A percentile compares a stretch with the other conserved stretches of the same genome.
phyloP scores from a whole-genome alignment of 1,140 invertebrate genomes.

The Zaprionus davidi region DNA sequence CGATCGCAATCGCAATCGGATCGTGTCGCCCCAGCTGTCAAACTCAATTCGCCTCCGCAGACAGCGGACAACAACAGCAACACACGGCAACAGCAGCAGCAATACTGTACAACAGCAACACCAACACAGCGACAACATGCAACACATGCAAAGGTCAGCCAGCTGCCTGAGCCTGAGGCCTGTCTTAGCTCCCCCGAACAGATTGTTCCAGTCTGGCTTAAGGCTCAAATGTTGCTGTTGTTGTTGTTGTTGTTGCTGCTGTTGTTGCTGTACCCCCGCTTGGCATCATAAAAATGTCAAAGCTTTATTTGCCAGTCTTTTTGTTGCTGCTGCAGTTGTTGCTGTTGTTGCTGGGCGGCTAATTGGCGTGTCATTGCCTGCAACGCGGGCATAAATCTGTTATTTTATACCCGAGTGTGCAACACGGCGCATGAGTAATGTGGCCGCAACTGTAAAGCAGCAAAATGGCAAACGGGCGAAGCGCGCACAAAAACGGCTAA shows the following conservation, averaged over 20 bases:
- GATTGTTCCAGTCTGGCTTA: conserved; percentile 61
- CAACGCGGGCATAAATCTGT: conserved; percentile 80
- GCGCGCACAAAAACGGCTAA: background rate
- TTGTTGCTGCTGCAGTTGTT: conserved; percentile 41
- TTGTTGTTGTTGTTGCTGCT: conserved; percentile 20
- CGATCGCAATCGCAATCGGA: conserved; percentile 79
- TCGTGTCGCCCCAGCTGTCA: conserved; percentile 81
- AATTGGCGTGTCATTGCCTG: conserved; percentile 83
- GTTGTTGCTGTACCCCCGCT: conserved; percentile 58
- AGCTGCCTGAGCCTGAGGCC: conserved; percentile 51
- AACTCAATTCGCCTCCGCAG: conserved; percentile 76
- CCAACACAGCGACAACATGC: conserved; percentile 23
- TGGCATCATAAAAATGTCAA: conserved; percentile 84
- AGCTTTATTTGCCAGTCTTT: conserved; percentile 77
- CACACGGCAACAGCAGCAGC: background rate
- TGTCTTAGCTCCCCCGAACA: conserved; percentile 57
- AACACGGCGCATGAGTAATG: conserved; percentile 78
- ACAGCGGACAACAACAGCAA: conserved; percentile 31
- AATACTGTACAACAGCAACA: background rate
- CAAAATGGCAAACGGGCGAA: conserved; percentile 30
- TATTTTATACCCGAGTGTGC: conserved; percentile 78
- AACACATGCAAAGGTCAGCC: conserved; percentile 75
- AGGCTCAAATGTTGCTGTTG: conserved; percentile 13
- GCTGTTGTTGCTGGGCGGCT: conserved; percentile 66
- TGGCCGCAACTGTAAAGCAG: conserved; percentile 46